Conservation (phyloP, 2,888 invertebrate species). For the Clepsis dumicolana region DNA sequence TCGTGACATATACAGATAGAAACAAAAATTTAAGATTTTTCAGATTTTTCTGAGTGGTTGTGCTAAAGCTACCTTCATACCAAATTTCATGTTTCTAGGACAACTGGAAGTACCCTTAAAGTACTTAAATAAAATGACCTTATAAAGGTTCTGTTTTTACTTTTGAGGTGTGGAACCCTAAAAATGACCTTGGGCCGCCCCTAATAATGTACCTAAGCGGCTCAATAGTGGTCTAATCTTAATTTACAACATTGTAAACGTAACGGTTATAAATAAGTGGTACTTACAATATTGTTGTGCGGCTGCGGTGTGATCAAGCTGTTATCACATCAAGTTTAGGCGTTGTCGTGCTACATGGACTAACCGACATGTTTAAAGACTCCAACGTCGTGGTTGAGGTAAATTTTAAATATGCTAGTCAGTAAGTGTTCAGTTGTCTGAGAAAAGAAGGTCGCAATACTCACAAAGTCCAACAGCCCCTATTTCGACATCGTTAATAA, state of each 20-base stretch:
- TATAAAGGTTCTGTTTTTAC: too few species aligned
- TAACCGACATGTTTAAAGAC: conserved; percentile 18
- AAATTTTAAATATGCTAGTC: neutral
- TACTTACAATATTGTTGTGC: neutral
- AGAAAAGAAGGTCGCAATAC: too few species aligned
- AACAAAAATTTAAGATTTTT: neutral
- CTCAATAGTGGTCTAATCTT: conserved; percentile 19
- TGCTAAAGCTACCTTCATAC: too few species aligned
- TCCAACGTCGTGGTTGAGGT: conserved; percentile 20
- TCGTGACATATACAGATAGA: too few species aligned
- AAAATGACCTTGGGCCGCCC: conserved; percentile 13
- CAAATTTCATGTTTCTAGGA: too few species aligned
- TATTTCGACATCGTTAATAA: too few species aligned
- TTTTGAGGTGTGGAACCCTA: too few species aligned
- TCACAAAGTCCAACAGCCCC: too few species aligned
- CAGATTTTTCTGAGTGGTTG: too few species aligned
- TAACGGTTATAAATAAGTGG: conserved; percentile 1
- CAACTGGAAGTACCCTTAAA: too few species aligned
- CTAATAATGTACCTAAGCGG: conserved; percentile 12
- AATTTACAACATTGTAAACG: conserved; percentile 16
- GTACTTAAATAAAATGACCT: too few species aligned
- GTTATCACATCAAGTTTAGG: conserved; percentile 1
- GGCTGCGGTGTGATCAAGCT: neutral
- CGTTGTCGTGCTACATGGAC: conserved; percentile 8
- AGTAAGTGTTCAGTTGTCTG: neutral